Percentiles rank a stretch among this genome's conserved stretches.
These are phyloP conservation scores for Theocolax elegans DNA, from an alignment of 1,140 invertebrate genomes.

Conservation along the genomic window DNA sequence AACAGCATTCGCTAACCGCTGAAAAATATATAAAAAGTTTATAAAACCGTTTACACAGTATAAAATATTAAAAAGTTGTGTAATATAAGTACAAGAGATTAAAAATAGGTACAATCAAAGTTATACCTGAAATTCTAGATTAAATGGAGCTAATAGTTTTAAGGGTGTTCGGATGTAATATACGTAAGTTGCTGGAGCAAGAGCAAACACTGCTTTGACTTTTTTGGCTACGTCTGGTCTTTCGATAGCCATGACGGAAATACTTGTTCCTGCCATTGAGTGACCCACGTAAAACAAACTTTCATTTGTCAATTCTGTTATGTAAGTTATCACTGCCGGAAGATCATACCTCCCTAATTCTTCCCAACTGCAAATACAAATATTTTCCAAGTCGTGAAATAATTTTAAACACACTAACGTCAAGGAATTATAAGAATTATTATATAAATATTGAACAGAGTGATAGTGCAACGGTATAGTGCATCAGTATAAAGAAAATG, in stretches of 20 bases:
- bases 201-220: constrained; percentile 71
- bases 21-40: too few relatives aligned
- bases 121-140: constrained; percentile 69
- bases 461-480: too few relatives aligned
- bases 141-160: constrained; percentile 70
- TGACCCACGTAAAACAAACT: constrained; percentile 70
- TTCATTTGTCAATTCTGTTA: constrained; percentile 41
- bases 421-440: too few relatives aligned
- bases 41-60: too few relatives aligned
- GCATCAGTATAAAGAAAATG: too few relatives aligned
- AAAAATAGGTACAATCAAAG: too few relatives aligned
- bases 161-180: constrained; percentile 77
- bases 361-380: constrained; percentile 45
- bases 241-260: constrained; percentile 72
- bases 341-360: constrained; percentile 74
- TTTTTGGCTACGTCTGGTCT: constrained; percentile 65
- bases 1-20: constrained; percentile 10
- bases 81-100: too few relatives aligned
- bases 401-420: too few relatives aligned
- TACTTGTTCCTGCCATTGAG: constrained; percentile 73
- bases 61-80: too few relatives aligned
- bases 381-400: too few relatives aligned
- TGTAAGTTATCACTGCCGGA: constrained; percentile 71
- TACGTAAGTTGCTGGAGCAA: constrained; percentile 82
- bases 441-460: too few relatives aligned